A percentile compares a stretch with the other conserved stretches of the same genome.
phyloP scores from a whole-genome alignment of 2,797 vertebrate genomes.

The Sebastes alutus region DNA sequence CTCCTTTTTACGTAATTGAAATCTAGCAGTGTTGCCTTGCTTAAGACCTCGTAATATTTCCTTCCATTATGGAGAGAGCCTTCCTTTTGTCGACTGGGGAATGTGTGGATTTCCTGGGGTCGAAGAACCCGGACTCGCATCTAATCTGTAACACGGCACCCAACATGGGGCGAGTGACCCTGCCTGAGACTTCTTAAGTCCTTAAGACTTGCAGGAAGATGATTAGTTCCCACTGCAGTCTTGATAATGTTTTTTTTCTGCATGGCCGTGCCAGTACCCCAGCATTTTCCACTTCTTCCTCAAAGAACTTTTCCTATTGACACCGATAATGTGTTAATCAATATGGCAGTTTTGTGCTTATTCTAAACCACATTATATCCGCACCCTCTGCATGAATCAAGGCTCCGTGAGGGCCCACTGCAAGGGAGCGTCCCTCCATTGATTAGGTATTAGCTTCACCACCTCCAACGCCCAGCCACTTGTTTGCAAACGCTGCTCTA shows the following conservation, averaged over 20 bases:
- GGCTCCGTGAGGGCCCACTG: conserved; percentile 44
- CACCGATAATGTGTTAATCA: conserved; percentile 65
- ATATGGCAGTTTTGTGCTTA: conserved; percentile 61
- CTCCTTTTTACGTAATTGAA: conserved; percentile 19
- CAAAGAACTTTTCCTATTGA: conserved; percentile 51
- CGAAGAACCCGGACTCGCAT: conserved; percentile 26
- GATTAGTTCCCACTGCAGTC: conserved; percentile 25
- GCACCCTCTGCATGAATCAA: conserved; percentile 47
- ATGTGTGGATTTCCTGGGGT: conserved; percentile 48
- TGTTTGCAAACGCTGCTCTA: conserved; percentile 66
- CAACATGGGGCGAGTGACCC: conserved; percentile 30
- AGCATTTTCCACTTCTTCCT: conserved; percentile 37
- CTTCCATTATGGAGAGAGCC: conserved; percentile 15
- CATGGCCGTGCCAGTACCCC: not conserved
- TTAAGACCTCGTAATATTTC: conserved; percentile 17
- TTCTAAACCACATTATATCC: conserved; percentile 59
- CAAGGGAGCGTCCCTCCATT: conserved; percentile 66
- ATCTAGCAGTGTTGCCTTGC: conserved; percentile 16
- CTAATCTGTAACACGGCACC: conserved; percentile 37
- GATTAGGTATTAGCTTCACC: conserved; percentile 74
- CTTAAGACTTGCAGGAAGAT: not conserved
- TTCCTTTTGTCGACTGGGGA: conserved; percentile 22
- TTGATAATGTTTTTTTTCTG: not conserved
- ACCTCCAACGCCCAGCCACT: conserved; percentile 64
- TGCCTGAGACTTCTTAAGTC: conserved; percentile 2